phyloP scores from a whole-genome alignment of 1,140 invertebrate genomes.

The Bilobella aurantiaca region DNA sequence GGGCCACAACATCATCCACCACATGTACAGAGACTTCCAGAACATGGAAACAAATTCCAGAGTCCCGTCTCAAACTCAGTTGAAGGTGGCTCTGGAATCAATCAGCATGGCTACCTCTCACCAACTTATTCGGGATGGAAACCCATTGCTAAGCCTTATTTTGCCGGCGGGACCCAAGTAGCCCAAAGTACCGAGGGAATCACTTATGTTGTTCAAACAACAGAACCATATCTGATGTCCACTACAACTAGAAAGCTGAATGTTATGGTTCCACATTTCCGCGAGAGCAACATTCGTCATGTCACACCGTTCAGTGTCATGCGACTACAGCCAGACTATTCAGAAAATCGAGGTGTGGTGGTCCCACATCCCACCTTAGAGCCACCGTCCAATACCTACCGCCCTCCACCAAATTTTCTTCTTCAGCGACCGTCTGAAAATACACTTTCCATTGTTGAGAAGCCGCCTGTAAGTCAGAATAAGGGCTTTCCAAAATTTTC shows the following conservation, averaged over 20 bases:
- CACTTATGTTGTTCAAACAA: no score
- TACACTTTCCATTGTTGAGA: constrained; percentile 4
- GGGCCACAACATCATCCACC: neutral
- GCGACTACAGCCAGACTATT: constrained; percentile 16
- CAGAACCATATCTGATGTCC: neutral
- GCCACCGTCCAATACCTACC: neutral
- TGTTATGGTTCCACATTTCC: constrained; percentile 20
- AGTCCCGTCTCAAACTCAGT: neutral
- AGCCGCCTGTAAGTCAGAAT: constrained; percentile 11
- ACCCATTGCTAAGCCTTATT: constrained; percentile 24
- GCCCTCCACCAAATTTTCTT: neutral
- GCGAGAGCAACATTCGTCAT: constrained; percentile 20
- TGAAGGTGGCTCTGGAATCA: neutral
- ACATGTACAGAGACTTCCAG: no score
- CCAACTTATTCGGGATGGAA: constrained; percentile 26
- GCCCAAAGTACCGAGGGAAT: no score
- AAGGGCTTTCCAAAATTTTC: constrained; percentile 23
- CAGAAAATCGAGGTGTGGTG: constrained; percentile 18
- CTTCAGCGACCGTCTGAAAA: neutral
- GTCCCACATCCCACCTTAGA: constrained; percentile 18
- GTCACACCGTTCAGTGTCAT: constrained; percentile 13
- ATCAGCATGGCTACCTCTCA: constrained; percentile 21
- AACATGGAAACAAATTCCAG: constrained; percentile 1
- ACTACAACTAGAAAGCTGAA: neutral
- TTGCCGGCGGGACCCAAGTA: no score